Conservation (phyloP, 2,113 vertebrate genomes). For the Morone chrysops region DNA sequence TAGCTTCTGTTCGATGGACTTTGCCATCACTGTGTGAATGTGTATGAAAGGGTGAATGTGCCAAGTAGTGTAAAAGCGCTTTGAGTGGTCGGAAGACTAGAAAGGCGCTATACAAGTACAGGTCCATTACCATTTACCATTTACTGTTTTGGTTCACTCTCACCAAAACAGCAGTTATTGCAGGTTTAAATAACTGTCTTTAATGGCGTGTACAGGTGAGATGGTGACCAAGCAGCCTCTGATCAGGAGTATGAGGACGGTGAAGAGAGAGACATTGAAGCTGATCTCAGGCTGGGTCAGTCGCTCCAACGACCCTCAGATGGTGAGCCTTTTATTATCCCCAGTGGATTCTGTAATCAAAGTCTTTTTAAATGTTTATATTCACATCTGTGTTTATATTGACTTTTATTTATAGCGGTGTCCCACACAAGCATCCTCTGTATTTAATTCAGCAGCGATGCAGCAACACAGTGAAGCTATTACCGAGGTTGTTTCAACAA, state of each 20-base stretch:
- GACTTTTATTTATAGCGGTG: not conserved
- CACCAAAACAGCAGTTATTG: not conserved
- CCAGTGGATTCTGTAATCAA: not conserved
- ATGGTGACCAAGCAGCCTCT: slow-evolving; percentile 98
- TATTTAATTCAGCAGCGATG: not conserved
- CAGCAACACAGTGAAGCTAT: not conserved
- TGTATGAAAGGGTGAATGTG: too few relatives aligned
- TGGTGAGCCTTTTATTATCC: slow-evolving; percentile 84
- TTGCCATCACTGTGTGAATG: too few relatives aligned
- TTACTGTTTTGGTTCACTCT: not conserved
- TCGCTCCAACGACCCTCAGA: slow-evolving; percentile 95
- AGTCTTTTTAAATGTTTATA: not conserved
- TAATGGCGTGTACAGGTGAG: slow-evolving; percentile 87
- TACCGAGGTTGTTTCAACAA: not conserved
- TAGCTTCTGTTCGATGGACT: too few relatives aligned
- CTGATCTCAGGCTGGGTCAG: slow-evolving; percentile 98
- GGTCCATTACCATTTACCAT: too few relatives aligned
- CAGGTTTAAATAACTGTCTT: not conserved
- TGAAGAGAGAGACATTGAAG: slow-evolving; percentile 97
- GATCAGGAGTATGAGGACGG: slow-evolving; percentile 97
- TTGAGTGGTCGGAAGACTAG: too few relatives aligned
- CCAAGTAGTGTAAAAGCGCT: too few relatives aligned
- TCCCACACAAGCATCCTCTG: not conserved
- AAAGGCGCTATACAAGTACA: too few relatives aligned
- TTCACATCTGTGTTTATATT: not conserved